Conservation (phyloP, 2,113 vertebrate genomes). For the Chinchilla lanigera region DNA sequence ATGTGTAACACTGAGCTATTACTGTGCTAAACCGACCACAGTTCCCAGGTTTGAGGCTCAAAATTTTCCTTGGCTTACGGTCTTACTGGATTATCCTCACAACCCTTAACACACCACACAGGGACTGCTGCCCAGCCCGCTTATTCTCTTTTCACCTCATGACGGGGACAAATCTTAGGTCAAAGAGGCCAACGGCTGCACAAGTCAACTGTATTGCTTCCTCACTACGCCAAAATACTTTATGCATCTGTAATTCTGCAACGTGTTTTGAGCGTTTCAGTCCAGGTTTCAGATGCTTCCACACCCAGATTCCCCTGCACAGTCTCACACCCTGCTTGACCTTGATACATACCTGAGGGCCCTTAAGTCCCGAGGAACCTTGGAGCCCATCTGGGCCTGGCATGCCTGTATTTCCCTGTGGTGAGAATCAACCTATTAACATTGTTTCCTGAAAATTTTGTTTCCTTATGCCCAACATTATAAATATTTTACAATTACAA, state of each 20-base stretch:
- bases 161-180: background rate
- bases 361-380: constrained; percentile 73
- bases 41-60: background rate
- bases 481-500: background rate
- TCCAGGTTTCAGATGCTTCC: background rate
- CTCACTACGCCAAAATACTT: background rate
- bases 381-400: constrained; percentile 46
- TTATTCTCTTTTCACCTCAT: background rate
- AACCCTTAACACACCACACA: background rate
- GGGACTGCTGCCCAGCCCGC: background rate
- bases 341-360: constrained; percentile 71
- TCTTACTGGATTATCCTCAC: background rate
- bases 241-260: background rate
- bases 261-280: background rate
- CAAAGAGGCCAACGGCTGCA: background rate
- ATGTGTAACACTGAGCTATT: background rate
- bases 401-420: constrained; percentile 61
- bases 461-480: background rate
- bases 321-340: background rate
- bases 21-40: background rate
- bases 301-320: background rate
- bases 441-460: background rate
- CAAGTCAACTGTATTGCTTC: background rate
- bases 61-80: constrained; percentile 32
- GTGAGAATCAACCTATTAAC: constrained; percentile 21